Percentiles rank a stretch among this genome's conserved stretches.
phyloP scores from a whole-genome alignment of 1,140 invertebrate species.

The Ceratoteleas bidentatus region DNA sequence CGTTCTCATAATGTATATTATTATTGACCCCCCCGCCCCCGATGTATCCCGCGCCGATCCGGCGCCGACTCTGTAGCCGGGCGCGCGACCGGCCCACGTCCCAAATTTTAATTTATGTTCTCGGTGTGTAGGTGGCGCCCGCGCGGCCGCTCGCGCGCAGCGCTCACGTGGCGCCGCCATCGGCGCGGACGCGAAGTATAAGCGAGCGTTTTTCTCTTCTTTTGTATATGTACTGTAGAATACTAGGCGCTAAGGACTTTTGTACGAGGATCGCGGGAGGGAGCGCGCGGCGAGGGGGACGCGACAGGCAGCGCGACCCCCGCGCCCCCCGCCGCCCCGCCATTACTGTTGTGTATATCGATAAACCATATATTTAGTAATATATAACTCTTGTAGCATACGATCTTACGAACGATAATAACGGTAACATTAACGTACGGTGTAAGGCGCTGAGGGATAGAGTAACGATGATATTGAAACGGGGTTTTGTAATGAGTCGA shows the following conservation, averaged over 20 bases:
- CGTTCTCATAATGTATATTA: slow-evolving; percentile 20
- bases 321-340: slow-evolving; percentile 26
- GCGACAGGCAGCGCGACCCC: slow-evolving; percentile 17
- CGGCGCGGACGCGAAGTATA: slow-evolving; percentile 68
- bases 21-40: too few species aligned
- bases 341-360: slow-evolving; percentile 76
- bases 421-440: slow-evolving; percentile 57
- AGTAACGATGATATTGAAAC: slow-evolving; percentile 45
- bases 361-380: slow-evolving; percentile 75
- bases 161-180: slow-evolving; percentile 66
- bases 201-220: slow-evolving; percentile 68
- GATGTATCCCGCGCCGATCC: too few species aligned
- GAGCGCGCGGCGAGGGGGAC: slow-evolving; percentile 25
- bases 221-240: slow-evolving; percentile 80
- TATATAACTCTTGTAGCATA: slow-evolving; percentile 75
- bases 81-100: slow-evolving; percentile 28
- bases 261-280: slow-evolving; percentile 68
- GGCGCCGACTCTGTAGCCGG: neutral
- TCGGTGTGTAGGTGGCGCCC: slow-evolving; percentile 24
- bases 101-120: slow-evolving; percentile 43
- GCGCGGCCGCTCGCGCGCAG: slow-evolving; percentile 40
- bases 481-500: slow-evolving; percentile 42
- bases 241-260: slow-evolving; percentile 76
- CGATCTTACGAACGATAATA: slow-evolving; percentile 59
- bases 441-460: slow-evolving; percentile 23